phyloP scores from a whole-genome alignment of 2,113 vertebrate genomes.

The Stercorarius parasiticus region DNA sequence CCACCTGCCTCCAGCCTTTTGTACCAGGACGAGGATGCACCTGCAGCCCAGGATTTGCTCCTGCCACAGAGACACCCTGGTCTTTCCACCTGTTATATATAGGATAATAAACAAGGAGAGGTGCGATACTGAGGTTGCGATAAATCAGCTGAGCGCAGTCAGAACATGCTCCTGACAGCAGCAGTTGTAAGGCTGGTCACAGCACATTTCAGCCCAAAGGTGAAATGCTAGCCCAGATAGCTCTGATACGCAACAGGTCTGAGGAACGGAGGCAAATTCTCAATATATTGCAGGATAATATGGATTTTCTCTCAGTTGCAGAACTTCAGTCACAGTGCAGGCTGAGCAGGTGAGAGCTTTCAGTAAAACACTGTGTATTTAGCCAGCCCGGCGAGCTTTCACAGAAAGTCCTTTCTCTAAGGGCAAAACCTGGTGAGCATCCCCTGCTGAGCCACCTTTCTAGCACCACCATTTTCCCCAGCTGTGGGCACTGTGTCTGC shows the following conservation, averaged over 20 bases:
- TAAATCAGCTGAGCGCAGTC: background rate
- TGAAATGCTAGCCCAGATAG: background rate
- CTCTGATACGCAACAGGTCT: background rate
- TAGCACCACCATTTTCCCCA: background rate
- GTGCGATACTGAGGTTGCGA: background rate
- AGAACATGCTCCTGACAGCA: background rate
- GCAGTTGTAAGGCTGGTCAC: background rate
- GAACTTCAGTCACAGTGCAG: background rate
- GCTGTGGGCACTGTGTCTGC: background rate
- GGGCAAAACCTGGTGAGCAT: background rate
- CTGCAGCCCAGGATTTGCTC: background rate
- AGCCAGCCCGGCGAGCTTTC: background rate
- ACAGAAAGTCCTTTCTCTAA: background rate
- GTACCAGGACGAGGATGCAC: background rate
- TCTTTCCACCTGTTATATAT: background rate
- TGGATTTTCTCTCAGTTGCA: background rate
- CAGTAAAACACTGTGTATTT: background rate
- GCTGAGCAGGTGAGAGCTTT: background rate
- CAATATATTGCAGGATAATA: background rate
- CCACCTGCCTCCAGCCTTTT: accelerated
- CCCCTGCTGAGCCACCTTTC: background rate
- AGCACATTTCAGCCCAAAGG: background rate
- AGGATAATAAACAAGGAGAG: background rate
- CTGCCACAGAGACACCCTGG: background rate
- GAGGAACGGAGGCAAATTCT: background rate